Evolutionary conservation across 2,888 invertebrate genomes (phyloP).

Genomic region (Nemotelus nigrinus): DNA sequence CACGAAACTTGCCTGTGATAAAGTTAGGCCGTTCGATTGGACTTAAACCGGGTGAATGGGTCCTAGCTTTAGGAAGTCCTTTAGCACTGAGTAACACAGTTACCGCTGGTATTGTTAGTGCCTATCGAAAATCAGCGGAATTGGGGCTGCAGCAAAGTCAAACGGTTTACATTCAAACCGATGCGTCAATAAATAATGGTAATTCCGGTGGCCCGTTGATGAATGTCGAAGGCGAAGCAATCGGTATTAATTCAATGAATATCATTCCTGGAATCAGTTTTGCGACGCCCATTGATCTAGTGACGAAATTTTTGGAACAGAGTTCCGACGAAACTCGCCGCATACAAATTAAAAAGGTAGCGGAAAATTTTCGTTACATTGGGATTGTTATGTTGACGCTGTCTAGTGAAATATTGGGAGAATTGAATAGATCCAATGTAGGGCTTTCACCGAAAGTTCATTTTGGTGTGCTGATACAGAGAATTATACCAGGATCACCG

Average conservation of each 20-base stretch:
- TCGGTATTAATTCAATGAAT: constrained; percentile 93
- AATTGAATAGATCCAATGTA: constrained; percentile 65
- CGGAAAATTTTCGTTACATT: constrained; percentile 70
- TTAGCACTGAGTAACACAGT: constrained; percentile 89
- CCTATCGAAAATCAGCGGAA: constrained; percentile 75
- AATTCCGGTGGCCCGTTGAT: constrained; percentile 95
- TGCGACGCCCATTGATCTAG: constrained; percentile 91
- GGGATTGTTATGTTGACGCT: constrained; percentile 91
- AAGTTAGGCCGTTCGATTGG: constrained; percentile 80
- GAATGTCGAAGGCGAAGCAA: constrained; percentile 92
- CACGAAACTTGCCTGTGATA: constrained; percentile 80
- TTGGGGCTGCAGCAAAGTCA: constrained; percentile 75
- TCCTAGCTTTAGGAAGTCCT: constrained; percentile 93
- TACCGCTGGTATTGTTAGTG: constrained; percentile 89
- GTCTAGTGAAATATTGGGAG: constrained; percentile 78
- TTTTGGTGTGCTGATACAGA: background rate
- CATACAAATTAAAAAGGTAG: constrained; percentile 54
- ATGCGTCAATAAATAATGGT: constrained; percentile 94
- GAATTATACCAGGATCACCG: constrained; percentile 10
- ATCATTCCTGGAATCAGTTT: constrained; percentile 94
- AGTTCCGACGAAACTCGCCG: constrained; percentile 59
- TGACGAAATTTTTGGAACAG: constrained; percentile 79
- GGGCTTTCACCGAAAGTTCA: constrained; percentile 2
- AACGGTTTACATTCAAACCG: constrained; percentile 93
- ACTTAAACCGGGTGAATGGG: constrained; percentile 90